Evolutionary conservation across 2,797 vertebrate species (phyloP).

Genomic region (Phalloptychus januarius): DNA sequence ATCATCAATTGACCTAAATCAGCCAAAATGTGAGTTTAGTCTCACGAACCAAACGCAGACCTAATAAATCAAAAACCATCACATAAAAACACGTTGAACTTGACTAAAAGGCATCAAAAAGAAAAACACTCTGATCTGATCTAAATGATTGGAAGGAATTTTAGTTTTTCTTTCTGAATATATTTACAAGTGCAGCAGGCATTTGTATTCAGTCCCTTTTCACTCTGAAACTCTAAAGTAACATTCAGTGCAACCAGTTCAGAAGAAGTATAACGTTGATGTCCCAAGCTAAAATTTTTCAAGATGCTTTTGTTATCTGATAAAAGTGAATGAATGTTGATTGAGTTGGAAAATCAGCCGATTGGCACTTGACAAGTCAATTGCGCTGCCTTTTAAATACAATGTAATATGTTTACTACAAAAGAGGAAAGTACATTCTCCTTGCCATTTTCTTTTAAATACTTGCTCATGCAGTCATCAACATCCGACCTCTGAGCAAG

Average conservation of each 20-base stretch:
- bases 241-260: background rate
- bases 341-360: background rate
- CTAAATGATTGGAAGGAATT: background rate
- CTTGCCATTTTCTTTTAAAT: background rate
- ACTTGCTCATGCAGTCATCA: background rate
- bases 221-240: background rate
- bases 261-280: background rate
- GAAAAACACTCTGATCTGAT: background rate
- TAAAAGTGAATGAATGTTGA: background rate
- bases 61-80: background rate
- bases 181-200: background rate
- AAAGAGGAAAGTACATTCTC: background rate
- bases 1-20: background rate
- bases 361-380: no score
- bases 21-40: background rate
- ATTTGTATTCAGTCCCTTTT: background rate
- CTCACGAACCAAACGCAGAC: background rate
- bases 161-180: background rate
- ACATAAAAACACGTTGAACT: background rate
- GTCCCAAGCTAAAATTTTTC: no score
- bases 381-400: background rate
- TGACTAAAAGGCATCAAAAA: background rate
- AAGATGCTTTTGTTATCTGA: background rate
- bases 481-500: slow-evolving; percentile 25
- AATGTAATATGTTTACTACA: background rate